These are phyloP conservation scores for Recurvirostra avosetta DNA, from an alignment of 2,113 vertebrate species.

Conservation along the genomic window DNA sequence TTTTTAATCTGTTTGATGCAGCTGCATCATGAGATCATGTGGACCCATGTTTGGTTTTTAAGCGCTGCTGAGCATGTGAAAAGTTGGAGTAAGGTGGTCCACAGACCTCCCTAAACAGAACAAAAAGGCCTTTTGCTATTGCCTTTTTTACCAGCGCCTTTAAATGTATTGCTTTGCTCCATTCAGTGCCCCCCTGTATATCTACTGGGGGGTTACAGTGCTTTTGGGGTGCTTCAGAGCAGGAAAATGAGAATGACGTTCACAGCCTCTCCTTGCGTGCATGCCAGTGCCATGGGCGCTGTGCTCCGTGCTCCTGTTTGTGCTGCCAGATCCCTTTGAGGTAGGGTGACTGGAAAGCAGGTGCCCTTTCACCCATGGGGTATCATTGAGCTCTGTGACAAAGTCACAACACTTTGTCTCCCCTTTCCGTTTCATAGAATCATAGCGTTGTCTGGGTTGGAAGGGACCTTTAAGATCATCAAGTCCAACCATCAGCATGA, in stretches of 20 bases:
- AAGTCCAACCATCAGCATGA: too few species aligned
- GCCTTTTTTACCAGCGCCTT: background rate
- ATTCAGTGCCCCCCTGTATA: accelerated
- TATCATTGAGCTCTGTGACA: background rate
- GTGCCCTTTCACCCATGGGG: background rate
- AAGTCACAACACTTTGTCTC: background rate
- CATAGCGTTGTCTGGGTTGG: too few species aligned
- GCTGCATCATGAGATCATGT: accelerated
- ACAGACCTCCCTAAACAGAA: background rate
- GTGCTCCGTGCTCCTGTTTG: background rate
- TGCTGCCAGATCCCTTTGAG: background rate
- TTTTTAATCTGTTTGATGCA: background rate
- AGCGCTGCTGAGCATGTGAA: background rate
- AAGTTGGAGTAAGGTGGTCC: background rate
- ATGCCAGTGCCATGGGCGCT: background rate
- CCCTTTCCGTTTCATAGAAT: background rate
- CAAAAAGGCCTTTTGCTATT: background rate
- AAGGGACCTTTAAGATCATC: too few species aligned
- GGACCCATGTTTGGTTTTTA: background rate
- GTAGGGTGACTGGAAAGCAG: too few species aligned
- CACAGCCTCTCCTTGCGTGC: too few species aligned
- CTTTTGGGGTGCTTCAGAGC: background rate
- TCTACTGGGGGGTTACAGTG: background rate
- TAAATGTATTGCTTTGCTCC: background rate
- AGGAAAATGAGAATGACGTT: background rate